Conservation (phyloP, 2,797 vertebrate species). For the Percopsis omiscomaycus region DNA sequence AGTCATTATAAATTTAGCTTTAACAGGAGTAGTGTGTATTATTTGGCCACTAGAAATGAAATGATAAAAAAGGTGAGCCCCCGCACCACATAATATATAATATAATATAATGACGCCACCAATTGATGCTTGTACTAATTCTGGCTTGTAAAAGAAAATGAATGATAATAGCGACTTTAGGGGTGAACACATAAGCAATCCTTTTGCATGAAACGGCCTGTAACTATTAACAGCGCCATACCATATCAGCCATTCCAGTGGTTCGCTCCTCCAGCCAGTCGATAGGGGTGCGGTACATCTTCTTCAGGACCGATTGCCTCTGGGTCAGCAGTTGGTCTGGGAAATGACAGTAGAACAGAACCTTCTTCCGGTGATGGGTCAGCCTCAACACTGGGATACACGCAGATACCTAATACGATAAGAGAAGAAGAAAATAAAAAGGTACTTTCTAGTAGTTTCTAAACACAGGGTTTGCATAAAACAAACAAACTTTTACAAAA, state of each 20-base stretch:
- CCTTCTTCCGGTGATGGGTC: slow-evolving; percentile 86
- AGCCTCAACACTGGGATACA: slow-evolving; percentile 92
- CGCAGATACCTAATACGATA: slow-evolving; percentile 83
- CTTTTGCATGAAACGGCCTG: background rate
- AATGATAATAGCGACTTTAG: background rate
- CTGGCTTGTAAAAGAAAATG: background rate
- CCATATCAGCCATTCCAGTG: slow-evolving; percentile 93
- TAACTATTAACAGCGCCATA: slow-evolving; percentile 12
- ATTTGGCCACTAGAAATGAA: too few species aligned
- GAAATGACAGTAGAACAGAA: slow-evolving; percentile 98
- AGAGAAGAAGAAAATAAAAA: background rate
- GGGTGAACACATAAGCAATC: background rate
- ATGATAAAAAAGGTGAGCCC: too few species aligned
- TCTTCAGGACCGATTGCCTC: slow-evolving; percentile 84
- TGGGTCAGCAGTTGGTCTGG: slow-evolving; percentile 92
- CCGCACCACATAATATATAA: too few species aligned
- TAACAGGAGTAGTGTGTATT: too few species aligned
- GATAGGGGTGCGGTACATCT: slow-evolving; percentile 86
- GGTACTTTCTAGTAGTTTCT: background rate
- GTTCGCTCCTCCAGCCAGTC: slow-evolving; percentile 94
- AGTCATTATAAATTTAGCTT: too few species aligned
- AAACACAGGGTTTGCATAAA: background rate
- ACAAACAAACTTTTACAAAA: background rate
- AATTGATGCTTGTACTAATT: too few species aligned
- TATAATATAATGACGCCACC: too few species aligned